Evolutionary conservation across 1,140 invertebrate species (phyloP).

Genomic region (Chlorops oryzae): DNA sequence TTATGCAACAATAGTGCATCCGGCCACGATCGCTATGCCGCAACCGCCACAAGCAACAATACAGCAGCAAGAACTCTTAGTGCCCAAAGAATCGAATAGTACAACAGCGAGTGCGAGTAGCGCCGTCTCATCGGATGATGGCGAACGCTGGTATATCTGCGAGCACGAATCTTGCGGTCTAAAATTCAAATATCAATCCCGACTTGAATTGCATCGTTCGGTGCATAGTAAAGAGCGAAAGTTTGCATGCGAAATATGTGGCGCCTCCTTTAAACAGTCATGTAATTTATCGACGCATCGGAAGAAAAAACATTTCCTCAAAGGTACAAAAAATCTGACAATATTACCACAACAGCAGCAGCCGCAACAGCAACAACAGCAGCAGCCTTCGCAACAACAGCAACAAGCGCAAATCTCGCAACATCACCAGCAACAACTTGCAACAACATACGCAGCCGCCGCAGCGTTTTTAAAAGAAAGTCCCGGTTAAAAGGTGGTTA

Average conservation of each 20-base stretch:
- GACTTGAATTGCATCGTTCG: constrained; percentile 40
- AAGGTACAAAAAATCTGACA: too few species aligned
- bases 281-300: constrained; percentile 43
- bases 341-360: too few species aligned
- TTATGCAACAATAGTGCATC: not conserved
- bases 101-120: constrained; percentile 42
- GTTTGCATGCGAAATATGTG: constrained; percentile 41
- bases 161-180: constrained; percentile 38
- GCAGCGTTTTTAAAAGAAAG: too few species aligned
- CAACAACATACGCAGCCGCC: too few species aligned
- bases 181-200: constrained; percentile 43
- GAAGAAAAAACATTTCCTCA: constrained; percentile 38
- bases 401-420: too few species aligned
- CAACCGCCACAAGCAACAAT: not conserved
- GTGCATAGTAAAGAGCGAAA: constrained; percentile 43
- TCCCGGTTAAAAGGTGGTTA: too few species aligned
- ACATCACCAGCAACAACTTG: too few species aligned
- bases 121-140: constrained; percentile 40
- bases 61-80: constrained; percentile 20
- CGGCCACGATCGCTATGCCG: too few species aligned
- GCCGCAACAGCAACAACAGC: too few species aligned
- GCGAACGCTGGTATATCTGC: constrained; percentile 42
- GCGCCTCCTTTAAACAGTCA: constrained; percentile 41
- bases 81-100: constrained; percentile 38
- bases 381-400: too few species aligned